These are phyloP conservation scores for Drosophila glabriapex DNA, from an alignment of 2,888 invertebrate genomes.

Conservation along the genomic window DNA sequence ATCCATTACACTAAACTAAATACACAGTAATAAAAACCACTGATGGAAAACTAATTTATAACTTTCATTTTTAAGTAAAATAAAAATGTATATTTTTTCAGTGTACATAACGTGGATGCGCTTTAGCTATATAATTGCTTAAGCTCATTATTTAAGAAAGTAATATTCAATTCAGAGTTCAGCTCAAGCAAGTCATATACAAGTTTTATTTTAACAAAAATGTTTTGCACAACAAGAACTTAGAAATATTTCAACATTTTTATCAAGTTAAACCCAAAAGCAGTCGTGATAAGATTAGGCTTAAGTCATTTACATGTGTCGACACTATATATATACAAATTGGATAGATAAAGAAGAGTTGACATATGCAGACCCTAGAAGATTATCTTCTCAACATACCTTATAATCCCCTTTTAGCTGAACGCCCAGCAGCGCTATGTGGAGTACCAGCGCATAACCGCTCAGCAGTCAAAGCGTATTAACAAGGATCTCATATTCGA, in stretches of 20 bases:
- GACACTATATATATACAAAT: neutral
- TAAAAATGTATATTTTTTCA: neutral
- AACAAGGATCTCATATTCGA: conserved; percentile 90
- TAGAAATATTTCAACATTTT: neutral
- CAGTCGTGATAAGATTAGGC: neutral
- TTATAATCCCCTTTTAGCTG: conserved; percentile 86
- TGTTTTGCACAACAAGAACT: neutral
- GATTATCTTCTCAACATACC: neutral
- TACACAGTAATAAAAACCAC: neutral
- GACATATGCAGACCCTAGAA: neutral
- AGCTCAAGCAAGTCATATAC: neutral
- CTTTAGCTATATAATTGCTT: neutral
- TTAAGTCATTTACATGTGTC: neutral
- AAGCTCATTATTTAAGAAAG: neutral
- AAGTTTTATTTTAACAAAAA: neutral
- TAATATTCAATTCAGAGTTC: neutral
- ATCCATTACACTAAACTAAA: neutral
- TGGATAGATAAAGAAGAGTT: neutral
- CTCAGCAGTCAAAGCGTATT: conserved; percentile 90
- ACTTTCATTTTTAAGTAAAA: neutral
- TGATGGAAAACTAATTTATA: neutral
- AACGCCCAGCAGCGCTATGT: conserved; percentile 93
- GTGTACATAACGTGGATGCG: neutral
- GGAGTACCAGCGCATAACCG: conserved; percentile 92
- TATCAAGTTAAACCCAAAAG: neutral